phyloP scores from a whole-genome alignment of 1,140 invertebrate species.

The Pomacea maculata region DNA sequence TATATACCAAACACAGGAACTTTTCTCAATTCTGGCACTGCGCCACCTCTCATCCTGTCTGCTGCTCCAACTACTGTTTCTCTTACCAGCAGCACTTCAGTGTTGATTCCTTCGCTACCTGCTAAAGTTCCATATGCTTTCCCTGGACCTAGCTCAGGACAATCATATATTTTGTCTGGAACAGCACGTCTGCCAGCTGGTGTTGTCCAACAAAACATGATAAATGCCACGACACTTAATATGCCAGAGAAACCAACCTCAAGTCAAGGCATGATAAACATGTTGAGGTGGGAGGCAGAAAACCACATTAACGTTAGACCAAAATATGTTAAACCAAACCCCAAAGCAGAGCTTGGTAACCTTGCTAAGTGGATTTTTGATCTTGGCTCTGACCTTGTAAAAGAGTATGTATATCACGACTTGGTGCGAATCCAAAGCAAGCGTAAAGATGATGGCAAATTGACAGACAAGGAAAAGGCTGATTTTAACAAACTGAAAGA shows the following conservation, averaged over 20 bases:
- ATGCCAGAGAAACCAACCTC: slow-evolving; percentile 77
- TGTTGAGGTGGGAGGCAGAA: slow-evolving; percentile 48
- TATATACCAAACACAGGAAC: slow-evolving; percentile 21
- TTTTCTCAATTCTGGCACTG: slow-evolving; percentile 27
- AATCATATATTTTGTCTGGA: slow-evolving; percentile 1
- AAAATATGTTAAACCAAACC: slow-evolving; percentile 47
- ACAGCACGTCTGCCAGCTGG: neutral
- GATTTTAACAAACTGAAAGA: slow-evolving; percentile 84
- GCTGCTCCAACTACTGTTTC: neutral
- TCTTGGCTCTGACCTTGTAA: slow-evolving; percentile 89
- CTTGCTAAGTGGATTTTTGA: slow-evolving; percentile 92
- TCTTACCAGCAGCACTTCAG: neutral
- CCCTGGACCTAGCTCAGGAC: neutral
- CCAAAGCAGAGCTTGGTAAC: slow-evolving; percentile 68
- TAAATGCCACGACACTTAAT: neutral
- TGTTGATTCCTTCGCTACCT: neutral
- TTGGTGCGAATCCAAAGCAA: slow-evolving; percentile 86
- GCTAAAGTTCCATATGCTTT: neutral
- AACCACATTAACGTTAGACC: slow-evolving; percentile 48
- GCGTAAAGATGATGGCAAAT: slow-evolving; percentile 73
- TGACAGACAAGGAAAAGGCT: slow-evolving; percentile 81
- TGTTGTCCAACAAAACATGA: neutral
- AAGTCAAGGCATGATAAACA: slow-evolving; percentile 49
- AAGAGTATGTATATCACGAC: slow-evolving; percentile 92
- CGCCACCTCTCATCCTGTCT: slow-evolving; percentile 19